A percentile compares a stretch with the other conserved stretches of the same genome.
Evolutionary conservation across 2,113 vertebrate species (phyloP).

Genomic region (Brevimyrus niger): DNA sequence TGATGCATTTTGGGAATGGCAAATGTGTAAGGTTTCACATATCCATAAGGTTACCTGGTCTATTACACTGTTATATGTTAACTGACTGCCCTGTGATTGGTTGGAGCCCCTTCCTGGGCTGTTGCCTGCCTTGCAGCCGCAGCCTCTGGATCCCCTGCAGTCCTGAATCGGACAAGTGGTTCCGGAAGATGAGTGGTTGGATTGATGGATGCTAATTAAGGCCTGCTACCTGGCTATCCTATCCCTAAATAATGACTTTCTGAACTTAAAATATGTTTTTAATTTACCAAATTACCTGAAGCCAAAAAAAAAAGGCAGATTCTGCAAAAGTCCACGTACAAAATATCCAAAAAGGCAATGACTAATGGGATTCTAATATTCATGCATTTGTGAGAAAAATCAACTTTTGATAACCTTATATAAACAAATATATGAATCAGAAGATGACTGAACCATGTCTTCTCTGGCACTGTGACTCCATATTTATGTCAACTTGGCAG

Average conservation of each 20-base stretch:
- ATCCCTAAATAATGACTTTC: background rate
- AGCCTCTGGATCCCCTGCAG: too few relatives aligned
- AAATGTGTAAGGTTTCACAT: background rate
- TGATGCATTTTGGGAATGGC: background rate
- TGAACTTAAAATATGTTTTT: background rate
- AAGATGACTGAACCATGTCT: background rate
- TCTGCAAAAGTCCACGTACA: background rate
- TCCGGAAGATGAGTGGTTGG: background rate
- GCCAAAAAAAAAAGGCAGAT: background rate
- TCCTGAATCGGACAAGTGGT: too few relatives aligned
- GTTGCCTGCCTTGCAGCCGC: too few relatives aligned
- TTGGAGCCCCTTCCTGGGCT: too few relatives aligned
- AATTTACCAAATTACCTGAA: background rate
- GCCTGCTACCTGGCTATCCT: background rate
- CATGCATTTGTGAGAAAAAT: background rate
- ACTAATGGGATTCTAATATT: background rate
- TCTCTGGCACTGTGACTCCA: background rate
- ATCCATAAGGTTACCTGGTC: background rate
- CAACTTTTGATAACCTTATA: background rate
- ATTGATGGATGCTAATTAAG: background rate
- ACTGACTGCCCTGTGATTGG: background rate
- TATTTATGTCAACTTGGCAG: background rate
- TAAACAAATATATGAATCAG: background rate
- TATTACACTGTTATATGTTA: background rate
- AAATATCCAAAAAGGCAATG: background rate